Base-by-base conservation (phyloP, 1,140 invertebrate genomes). In the Cardiocondyla obscurior region DNA sequence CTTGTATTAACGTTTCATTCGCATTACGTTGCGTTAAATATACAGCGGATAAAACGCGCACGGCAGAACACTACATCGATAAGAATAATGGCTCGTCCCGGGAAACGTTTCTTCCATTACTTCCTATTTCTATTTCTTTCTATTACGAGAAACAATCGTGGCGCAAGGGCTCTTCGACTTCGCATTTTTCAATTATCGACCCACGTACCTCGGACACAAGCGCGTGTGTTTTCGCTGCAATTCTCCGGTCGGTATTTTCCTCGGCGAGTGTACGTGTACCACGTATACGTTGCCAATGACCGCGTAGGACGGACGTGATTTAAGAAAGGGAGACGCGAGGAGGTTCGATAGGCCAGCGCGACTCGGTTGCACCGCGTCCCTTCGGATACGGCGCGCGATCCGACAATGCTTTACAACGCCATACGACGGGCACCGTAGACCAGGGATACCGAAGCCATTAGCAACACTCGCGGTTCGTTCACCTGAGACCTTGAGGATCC, bases 401-500 rank as follows among this genome's bases (percentile, higher is more conserved):
- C 30, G 44, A 49, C 46, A 46, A 72, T 53, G 69, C 67, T 70
- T 30, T 28, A 39, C 64, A 67, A 44, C 64, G 64, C 36, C 55
- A 44, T 51, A 51, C 42, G 55, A 14, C 36, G n/a, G n/a, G 73
- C 19, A 39, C 46, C 62, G 74, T 69, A 39, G 49, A 79, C 62
- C 22, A 82, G 74, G 72, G 81, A 88, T 79, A 76, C 82, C 83
- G 62, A 85, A 72, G 85, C 86, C 84, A 81, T 88, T 89, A 86
- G 69, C 83, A 74, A 85, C 86, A 85, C 82, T 64, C 53, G 51
- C 82, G 72, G 91, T 89, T 91, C 90, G 30, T 91, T 91, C 90
- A 91, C 91, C 90, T 65, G 85, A 84, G 89, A 89, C 91, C 90
- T 90, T 92, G 91, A 82, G 64, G 51, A 86, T 85, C 77, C 77